Base-by-base conservation (phyloP, 92 coral and sea anemone genomes). In the Siderastrea siderea region DNA sequence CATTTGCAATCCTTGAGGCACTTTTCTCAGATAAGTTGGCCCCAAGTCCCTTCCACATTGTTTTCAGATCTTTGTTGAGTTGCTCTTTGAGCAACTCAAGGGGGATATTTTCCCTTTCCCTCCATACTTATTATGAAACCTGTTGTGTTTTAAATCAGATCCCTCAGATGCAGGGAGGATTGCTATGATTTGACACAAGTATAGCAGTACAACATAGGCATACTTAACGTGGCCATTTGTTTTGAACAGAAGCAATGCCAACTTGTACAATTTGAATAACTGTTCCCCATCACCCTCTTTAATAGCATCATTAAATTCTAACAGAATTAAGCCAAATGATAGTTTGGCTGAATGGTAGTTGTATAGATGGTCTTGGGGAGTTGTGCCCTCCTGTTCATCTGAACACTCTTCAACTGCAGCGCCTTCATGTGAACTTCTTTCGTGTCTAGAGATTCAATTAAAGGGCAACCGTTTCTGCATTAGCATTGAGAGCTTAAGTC, bases 11-110 rank as follows among this genome's bases (percentile, higher is more conserved):
- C 1, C 94, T 50, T 6, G 44, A 43, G 6, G 94, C 94, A 86
- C 74, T 86, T 46, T 19, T 4, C 60, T 91, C 94, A 58, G 58
- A 77, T 1, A 91, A 68, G 54, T 91, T 91, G 0, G 94, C 61
- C 0, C 94, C 94, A 15, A 91, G 77, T 61, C 91, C 71, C 17
- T 84, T 47, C 94, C 94, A 91, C 94, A 91, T 91, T 44, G 77
- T 47, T 50, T 91, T 91, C 14, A 91, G 45, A 14, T 75, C 7
- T 12, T 50, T 71, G 52, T 86, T 79, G 26, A 86, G 86, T 7
- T 86, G 88, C 61, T 91, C 94, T 26, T 91, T 90, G 8, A 75
- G 68, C 4, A 91, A 50, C 26, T 85, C 90, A 5, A 80, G 84
- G 17, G 87, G 83, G 17, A 90, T 90, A 57, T 90, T 90, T 44